Evolutionary conservation across 1,140 invertebrate genomes (phyloP), one percentile per base, ranked within the genome.

Genomic region (Drosophila prosaltans): DNA sequence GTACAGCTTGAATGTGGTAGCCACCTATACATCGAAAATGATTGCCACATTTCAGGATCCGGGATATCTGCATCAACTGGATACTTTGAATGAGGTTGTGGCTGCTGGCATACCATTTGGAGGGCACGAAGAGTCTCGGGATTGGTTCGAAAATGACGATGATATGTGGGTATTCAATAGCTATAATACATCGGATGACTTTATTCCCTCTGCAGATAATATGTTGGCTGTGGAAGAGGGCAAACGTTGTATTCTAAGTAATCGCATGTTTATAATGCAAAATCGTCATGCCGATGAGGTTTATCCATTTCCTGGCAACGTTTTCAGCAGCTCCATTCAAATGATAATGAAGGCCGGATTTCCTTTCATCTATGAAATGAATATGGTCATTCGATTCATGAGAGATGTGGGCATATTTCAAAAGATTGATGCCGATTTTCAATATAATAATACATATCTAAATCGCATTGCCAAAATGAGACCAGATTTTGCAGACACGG

Each of bases 1-100:
- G 0, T 94, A 94, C 54, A 92, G 92, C n/a, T 77, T 94, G 4
- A 91, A 94, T 45, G 83, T 94, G 65, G 80, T 93, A 26, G 93
- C 93, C 4, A 92, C 92, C 0, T 94, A 94, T 73, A 92, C 94
- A 40, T 93, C 93, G 0, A 93, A 94, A 78, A 80, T 94, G 58
- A 94, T 94, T 11, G 81, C 85, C 28, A 93, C 94, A 0, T 92
- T 94, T 26, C 93, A 93, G 43, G 91, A 93, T 69, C 93, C 94
- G 0, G 90, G 91, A n/a, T 92, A 83, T 40, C 82, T 93, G 43
- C 80, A 93, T 64, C 93, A 94, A 80, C 92, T 94, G 10, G 81
- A 93, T 39, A 92, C 90, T 0, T 71, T 94, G 3, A 64, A 92
- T 40, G 93, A 94, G 65, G 78, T 94, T 3, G 63, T 93, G 9